Conservation (phyloP, 2,113 vertebrate genomes). For the Capreolus pygargus region DNA sequence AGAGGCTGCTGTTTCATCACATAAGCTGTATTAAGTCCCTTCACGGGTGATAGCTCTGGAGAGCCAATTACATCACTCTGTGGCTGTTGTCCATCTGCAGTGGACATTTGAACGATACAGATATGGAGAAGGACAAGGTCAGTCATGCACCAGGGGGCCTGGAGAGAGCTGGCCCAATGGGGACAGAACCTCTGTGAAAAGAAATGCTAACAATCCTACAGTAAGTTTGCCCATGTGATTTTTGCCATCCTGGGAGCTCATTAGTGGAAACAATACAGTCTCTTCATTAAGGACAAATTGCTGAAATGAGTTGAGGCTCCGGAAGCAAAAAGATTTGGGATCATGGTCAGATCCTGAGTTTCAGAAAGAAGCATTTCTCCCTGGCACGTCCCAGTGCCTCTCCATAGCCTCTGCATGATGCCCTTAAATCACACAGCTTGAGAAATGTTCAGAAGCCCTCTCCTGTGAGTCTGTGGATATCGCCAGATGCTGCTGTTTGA, state of each 20-base stretch:
- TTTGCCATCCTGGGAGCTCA: background rate
- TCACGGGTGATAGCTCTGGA: background rate
- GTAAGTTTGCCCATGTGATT: background rate
- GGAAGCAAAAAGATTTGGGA: background rate
- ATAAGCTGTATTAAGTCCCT: background rate
- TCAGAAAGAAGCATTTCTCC: background rate
- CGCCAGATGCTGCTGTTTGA: background rate
- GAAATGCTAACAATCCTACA: background rate
- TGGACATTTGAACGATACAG: background rate
- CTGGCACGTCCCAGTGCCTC: no score
- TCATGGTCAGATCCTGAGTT: background rate
- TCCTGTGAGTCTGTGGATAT: background rate
- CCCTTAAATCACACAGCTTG: background rate
- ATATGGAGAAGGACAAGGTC: background rate
- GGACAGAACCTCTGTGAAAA: background rate
- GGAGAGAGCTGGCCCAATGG: background rate
- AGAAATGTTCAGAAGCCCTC: background rate
- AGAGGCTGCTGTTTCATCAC: background rate
- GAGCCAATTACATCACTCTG: background rate
- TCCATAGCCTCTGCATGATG: background rate
- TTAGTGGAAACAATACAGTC: background rate
- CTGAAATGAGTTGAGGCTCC: background rate
- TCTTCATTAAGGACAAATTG: background rate
- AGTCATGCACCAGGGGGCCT: background rate
- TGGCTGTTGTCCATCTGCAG: background rate